Evolutionary conservation across 2,797 vertebrate genomes (phyloP).

Genomic region (Anisognathus igniventris): DNA sequence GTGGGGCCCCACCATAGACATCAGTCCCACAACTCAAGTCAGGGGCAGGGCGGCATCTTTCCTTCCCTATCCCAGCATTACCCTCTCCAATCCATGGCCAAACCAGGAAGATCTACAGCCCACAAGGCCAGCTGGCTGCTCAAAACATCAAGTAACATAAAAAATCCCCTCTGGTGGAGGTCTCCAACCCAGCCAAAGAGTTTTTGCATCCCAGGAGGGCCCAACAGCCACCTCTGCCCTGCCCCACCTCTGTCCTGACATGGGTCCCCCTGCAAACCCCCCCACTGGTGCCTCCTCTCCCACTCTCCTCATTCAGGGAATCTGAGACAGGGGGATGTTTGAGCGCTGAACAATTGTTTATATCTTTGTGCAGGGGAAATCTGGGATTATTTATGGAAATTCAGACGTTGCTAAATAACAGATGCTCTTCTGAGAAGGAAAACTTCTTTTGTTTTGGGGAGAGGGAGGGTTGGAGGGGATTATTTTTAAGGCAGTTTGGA

Average conservation of each 20-base stretch:
- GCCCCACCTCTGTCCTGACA: rapidly evolving
- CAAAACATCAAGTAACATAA: neutral
- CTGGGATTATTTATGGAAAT: slow-evolving; percentile 75
- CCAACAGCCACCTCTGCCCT: neutral
- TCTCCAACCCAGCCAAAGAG: neutral
- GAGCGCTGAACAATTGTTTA: slow-evolving; percentile 60
- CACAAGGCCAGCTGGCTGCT: neutral
- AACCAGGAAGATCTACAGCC: neutral
- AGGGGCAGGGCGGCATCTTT: neutral
- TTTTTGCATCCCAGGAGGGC: rapidly evolving
- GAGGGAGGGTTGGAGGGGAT: too few species aligned
- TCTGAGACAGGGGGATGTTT: neutral
- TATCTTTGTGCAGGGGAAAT: slow-evolving; percentile 56
- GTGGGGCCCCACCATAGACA: rapidly evolving
- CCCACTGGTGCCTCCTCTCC: neutral
- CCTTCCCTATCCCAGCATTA: too few species aligned
- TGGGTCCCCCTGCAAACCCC: neutral
- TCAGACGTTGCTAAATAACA: slow-evolving; percentile 70
- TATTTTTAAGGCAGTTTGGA: slow-evolving; percentile 15
- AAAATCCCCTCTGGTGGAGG: neutral
- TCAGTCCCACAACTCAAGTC: neutral
- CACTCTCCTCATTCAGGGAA: neutral
- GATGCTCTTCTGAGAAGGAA: slow-evolving; percentile 60
- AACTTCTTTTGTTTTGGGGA: neutral
- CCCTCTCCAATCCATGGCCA: neutral